Conservation (phyloP, 1,140 invertebrate genomes). For the Physella acuta region DNA sequence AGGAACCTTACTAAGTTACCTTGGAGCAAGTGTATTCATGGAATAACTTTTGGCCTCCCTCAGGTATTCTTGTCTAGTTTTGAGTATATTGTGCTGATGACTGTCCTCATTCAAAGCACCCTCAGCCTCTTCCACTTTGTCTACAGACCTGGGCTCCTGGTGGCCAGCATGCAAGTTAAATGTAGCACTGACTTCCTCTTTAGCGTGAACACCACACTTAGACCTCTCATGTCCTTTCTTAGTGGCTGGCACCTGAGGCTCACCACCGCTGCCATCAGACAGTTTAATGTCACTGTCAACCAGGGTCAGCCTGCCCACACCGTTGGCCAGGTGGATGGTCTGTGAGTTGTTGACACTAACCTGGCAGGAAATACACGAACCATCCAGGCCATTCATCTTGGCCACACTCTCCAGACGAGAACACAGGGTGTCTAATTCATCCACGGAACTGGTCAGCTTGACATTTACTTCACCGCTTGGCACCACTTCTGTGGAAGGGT, state of each 20-base stretch:
- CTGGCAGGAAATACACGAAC: constrained; percentile 1
- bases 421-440: no score
- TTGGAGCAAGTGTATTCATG: constrained; percentile 30
- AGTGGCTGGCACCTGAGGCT: no score
- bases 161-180: not conserved
- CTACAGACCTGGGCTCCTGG: not conserved
- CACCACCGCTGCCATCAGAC: not conserved
- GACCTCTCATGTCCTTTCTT: no score
- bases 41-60: constrained; percentile 45
- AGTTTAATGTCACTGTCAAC: not conserved
- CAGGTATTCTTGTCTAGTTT: constrained; percentile 44
- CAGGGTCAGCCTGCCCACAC: not conserved
- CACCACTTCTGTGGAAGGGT: no score
- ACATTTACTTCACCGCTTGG: no score
- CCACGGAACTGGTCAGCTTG: no score
- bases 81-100: constrained; percentile 26
- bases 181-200: constrained; percentile 5
- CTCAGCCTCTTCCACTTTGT: not conserved
- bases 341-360: constrained; percentile 4
- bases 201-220: no score
- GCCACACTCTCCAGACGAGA: no score
- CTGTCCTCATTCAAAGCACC: not conserved
- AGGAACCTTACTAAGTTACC: no score
- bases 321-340: not conserved
- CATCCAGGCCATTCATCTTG: not conserved